Base-by-base conservation (phyloP, 2,113 vertebrate species). In the Taurulus bubalis region DNA sequence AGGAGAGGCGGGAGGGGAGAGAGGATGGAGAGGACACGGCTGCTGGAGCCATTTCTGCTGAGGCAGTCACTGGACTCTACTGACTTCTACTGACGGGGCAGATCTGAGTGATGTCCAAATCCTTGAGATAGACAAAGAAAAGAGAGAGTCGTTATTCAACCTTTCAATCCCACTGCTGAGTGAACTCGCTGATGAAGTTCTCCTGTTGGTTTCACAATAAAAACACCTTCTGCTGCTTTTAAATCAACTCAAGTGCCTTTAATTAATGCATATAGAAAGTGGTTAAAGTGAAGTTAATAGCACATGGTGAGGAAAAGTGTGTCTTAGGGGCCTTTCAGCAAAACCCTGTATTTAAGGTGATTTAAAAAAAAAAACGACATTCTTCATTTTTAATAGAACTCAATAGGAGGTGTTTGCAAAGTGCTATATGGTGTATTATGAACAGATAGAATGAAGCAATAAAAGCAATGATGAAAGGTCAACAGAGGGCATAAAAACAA, bases 1-100 rank as follows among this genome's bases (percentile, higher is more conserved):
- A 83, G 51, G 74, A 45, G 75, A 47, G 28, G n/a, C 40, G n/a
- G 79, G 80, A 71, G 62, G 72, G 38, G 65, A 72, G 76, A 40
- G 71, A 63, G 53, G 83, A 47, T 0, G 73, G 63, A 56, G 66
- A 40, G 26, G 84, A 60, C 71, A 87, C 89, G 82, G 91, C 86
- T 59, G 83, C 68, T 15, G 74, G 64, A 87, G 82, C 77, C 84
- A 91, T 85, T 83, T 87, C 79, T 70, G 49, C 60, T 24, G 71
- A 78, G 24, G 64, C 56, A 65, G 60, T 45, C 22, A 53, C 72
- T 79, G 75, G 63, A 70, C 62, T 85, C 79, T 51, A 26, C 40
- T 58, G 70, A 68, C 38, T 32, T 82, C 63, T 80, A n/a, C 36
- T 62, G 66, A 79, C n/a, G 11, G 32, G 32, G 59, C 71, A 55